phyloP scores from a whole-genome alignment of 2,113 vertebrate species.

The Bufo gargarizans region DNA sequence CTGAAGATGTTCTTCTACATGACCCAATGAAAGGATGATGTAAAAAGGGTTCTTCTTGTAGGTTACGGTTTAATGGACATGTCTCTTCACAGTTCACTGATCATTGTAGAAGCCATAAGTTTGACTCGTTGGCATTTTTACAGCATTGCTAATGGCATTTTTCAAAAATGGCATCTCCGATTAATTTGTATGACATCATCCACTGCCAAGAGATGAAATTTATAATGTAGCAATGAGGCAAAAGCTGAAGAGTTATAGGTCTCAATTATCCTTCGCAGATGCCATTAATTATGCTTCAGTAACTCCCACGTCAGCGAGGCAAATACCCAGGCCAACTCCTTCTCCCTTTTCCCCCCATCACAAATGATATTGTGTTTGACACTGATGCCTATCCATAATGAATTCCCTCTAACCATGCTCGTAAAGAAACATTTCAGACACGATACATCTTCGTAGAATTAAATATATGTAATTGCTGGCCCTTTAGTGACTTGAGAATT shows the following conservation, averaged over 20 bases:
- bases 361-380: slow-evolving; percentile 51
- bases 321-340: slow-evolving; percentile 11
- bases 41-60: neutral
- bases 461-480: slow-evolving; percentile 29
- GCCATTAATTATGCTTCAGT: slow-evolving; percentile 56
- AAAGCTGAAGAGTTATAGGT: slow-evolving; percentile 50
- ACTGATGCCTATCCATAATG: slow-evolving; percentile 38
- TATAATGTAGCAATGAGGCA: slow-evolving; percentile 39
- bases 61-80: slow-evolving; percentile 41
- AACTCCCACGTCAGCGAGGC: slow-evolving; percentile 41
- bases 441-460: slow-evolving; percentile 1
- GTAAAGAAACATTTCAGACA: slow-evolving; percentile 34
- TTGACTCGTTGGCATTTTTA: slow-evolving; percentile 53
- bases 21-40: neutral
- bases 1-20: neutral
- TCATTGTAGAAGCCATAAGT: slow-evolving; percentile 50
- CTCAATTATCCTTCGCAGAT: slow-evolving; percentile 51
- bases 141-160: slow-evolving; percentile 44
- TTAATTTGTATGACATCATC: slow-evolving; percentile 58
- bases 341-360: slow-evolving; percentile 33
- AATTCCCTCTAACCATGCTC: slow-evolving; percentile 26
- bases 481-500: neutral
- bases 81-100: slow-evolving; percentile 43
- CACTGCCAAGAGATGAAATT: slow-evolving; percentile 44
- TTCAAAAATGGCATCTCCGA: slow-evolving; percentile 58